Evolutionary conservation across 2,888 invertebrate genomes (phyloP).

Genomic region (Drosophila borealis): DNA sequence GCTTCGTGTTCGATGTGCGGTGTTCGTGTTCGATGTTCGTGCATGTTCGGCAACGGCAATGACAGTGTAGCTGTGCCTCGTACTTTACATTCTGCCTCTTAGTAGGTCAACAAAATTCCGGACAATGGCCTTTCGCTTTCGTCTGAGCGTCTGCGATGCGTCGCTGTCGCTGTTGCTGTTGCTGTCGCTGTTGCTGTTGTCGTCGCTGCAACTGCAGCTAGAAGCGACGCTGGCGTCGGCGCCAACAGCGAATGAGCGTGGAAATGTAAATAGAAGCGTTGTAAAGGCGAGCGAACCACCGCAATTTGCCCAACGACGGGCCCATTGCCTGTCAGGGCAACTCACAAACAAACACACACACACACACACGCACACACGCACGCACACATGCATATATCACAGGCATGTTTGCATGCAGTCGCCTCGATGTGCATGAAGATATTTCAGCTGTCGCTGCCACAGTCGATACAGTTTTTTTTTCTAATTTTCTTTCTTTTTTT

Average conservation of each 20-base stretch:
- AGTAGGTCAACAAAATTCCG: conserved; percentile 86
- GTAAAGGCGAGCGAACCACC: conserved; percentile 45
- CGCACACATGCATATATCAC: conserved; percentile 5
- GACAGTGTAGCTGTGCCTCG: conserved; percentile 82
- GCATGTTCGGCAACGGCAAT: conserved; percentile 81
- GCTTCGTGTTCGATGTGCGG: conserved; percentile 1
- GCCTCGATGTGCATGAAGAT: conserved; percentile 65
- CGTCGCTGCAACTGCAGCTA: conserved; percentile 53
- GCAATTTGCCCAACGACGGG: not conserved
- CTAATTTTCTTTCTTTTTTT: conserved; percentile 24
- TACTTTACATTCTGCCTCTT: conserved; percentile 80
- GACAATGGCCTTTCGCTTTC: conserved; percentile 86
- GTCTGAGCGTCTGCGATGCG: conserved; percentile 80
- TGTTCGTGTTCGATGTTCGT: conserved; percentile 24
- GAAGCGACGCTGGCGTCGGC: conserved; percentile 53
- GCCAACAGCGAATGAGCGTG: conserved; percentile 54
- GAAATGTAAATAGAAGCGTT: conserved; percentile 68
- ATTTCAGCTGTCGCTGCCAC: conserved; percentile 37
- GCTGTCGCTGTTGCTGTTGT: conserved; percentile 16
- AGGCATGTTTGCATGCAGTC: conserved; percentile 42
- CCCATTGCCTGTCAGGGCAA: conserved; percentile 7
- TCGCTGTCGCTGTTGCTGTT: conserved; percentile 35
- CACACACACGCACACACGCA: conserved; percentile 16
- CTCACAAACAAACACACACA: conserved; percentile 5
- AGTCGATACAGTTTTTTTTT: conserved; percentile 39